Evolutionary conservation across 2,797 vertebrate genomes (phyloP).

Genomic region (Mus minutoides): DNA sequence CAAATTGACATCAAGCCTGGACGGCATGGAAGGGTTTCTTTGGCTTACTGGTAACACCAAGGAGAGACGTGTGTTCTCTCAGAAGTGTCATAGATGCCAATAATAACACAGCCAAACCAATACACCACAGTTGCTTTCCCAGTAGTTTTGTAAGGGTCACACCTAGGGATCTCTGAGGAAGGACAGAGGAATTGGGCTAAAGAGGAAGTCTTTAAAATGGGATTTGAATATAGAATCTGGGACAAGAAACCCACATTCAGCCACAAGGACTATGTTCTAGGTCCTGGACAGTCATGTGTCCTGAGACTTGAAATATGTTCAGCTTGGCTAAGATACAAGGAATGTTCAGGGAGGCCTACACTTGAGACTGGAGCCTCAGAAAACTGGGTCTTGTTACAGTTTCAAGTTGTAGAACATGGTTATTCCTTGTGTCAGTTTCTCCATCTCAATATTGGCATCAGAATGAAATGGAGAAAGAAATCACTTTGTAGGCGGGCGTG

Average conservation of each 20-base stretch:
- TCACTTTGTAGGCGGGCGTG: too few relatives aligned
- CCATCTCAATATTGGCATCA: neutral
- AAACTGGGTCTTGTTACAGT: neutral
- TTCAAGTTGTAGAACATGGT: neutral
- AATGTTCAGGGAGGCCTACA: neutral
- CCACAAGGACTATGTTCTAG: neutral
- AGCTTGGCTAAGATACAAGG: neutral
- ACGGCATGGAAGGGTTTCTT: neutral
- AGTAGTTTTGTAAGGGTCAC: neutral
- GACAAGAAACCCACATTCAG: neutral
- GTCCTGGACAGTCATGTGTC: neutral
- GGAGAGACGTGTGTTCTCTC: neutral
- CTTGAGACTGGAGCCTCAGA: slow-evolving; percentile 39
- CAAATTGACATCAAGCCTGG: neutral
- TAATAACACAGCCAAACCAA: neutral
- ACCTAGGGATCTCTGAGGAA: neutral
- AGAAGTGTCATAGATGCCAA: neutral
- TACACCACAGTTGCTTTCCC: neutral
- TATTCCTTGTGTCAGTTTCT: slow-evolving; percentile 28
- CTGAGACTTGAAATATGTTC: slow-evolving; percentile 10
- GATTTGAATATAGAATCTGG: neutral
- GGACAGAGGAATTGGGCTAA: neutral
- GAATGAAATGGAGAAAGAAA: neutral
- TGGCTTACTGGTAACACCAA: neutral
- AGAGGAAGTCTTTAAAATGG: neutral